Evolutionary conservation across 2,113 vertebrate species (phyloP).

Genomic region (Dermatemys mawii): DNA sequence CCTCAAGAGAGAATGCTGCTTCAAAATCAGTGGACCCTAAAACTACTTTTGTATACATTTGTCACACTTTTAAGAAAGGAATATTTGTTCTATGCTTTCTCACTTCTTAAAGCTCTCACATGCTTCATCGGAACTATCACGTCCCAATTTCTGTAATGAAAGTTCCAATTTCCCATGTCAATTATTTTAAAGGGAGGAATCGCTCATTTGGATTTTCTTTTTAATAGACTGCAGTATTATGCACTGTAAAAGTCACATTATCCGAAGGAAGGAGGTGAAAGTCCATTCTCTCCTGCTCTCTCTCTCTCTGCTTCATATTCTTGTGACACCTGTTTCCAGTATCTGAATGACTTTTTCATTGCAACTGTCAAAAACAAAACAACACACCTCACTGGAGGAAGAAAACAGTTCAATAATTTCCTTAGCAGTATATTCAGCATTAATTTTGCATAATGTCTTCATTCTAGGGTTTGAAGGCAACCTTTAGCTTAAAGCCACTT

Average conservation of each 20-base stretch:
- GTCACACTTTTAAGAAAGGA: neutral
- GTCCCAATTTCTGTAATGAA: neutral
- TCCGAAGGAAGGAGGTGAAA: neutral
- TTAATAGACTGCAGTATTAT: neutral
- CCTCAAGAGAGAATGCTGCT: too few species aligned
- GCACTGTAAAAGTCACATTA: neutral
- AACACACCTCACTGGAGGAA: neutral
- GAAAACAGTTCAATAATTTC: neutral
- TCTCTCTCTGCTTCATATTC: neutral
- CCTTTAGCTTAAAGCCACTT: neutral
- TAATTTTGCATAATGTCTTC: neutral
- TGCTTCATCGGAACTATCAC: neutral
- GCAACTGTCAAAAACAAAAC: neutral
- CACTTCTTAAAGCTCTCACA: neutral
- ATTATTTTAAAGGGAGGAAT: neutral
- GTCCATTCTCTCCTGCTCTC: neutral
- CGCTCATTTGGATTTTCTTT: neutral
- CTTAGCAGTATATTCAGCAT: neutral
- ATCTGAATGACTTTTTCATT: neutral
- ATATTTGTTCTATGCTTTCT: accelerated
- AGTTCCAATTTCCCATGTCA: neutral
- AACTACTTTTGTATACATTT: neutral
- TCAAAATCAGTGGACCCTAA: neutral
- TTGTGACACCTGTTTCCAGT: neutral
- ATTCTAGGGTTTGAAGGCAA: neutral